Evolutionary conservation across 2,888 invertebrate genomes (phyloP).

Genomic region (Ophion ventricosus): DNA sequence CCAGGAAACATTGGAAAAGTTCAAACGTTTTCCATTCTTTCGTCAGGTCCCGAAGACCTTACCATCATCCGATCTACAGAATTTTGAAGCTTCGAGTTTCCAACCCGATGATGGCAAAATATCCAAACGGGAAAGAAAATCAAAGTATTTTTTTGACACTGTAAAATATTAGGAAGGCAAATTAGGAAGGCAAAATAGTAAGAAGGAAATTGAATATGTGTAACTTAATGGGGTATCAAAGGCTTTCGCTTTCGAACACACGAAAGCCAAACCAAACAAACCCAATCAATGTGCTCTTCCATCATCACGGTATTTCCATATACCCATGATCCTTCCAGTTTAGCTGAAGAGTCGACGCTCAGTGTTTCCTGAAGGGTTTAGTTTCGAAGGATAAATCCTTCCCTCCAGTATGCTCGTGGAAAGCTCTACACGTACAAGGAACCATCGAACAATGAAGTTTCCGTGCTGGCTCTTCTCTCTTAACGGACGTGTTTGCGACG

Average conservation of each 20-base stretch:
- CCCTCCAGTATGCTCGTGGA: not conserved
- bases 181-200: too few species aligned
- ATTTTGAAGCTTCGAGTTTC: too few species aligned
- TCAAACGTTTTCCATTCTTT: too few species aligned
- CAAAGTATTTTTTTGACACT: too few species aligned
- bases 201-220: too few species aligned
- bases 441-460: constrained; percentile 18
- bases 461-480: constrained; percentile 25
- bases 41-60: too few species aligned
- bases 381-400: constrained; percentile 45
- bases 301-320: constrained; percentile 8
- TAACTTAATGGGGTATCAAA: not conserved
- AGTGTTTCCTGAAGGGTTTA: constrained; percentile 37
- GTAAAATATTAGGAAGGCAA: too few species aligned
- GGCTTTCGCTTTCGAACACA: not conserved
- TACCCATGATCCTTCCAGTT: constrained; percentile 17
- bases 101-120: too few species aligned
- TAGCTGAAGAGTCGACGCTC: constrained; percentile 2
- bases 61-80: too few species aligned
- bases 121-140: too few species aligned
- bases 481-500: constrained; percentile 73
- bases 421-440: constrained; percentile 30
- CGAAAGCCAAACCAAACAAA: not conserved
- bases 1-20: too few species aligned
- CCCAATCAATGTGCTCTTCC: not conserved